phyloP scores from a whole-genome alignment of 2,113 vertebrate genomes.

The Alligator mississippiensis region DNA sequence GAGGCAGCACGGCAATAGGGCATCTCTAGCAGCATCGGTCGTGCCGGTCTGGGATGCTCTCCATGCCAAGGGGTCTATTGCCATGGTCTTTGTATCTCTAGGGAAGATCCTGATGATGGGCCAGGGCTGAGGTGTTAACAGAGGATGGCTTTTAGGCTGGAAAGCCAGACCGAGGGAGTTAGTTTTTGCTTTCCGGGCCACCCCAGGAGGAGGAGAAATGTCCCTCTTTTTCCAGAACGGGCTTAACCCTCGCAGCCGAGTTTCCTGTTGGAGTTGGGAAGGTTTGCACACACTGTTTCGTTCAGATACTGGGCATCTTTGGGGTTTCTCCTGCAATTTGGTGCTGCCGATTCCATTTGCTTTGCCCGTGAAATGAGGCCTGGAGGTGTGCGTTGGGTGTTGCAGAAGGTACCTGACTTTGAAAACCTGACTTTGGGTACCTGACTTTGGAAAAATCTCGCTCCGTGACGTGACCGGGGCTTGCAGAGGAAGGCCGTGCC shows the following conservation, averaged over 20 bases:
- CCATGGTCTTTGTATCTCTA: neutral
- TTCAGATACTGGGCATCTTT: neutral
- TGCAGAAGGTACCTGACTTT: neutral
- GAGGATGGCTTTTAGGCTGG: neutral
- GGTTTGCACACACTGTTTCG: neutral
- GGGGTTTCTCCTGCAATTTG: neutral
- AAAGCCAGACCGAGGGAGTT: neutral
- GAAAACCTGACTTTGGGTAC: neutral
- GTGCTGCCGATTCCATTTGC: neutral
- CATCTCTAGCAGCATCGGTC: neutral
- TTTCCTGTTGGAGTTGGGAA: neutral
- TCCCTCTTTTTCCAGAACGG: neutral
- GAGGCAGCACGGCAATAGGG: neutral
- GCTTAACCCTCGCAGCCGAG: neutral
- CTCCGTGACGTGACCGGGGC: neutral
- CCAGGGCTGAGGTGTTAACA: neutral
- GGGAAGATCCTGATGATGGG: neutral
- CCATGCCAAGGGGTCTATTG: neutral
- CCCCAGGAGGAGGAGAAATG: neutral
- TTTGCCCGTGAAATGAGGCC: neutral
- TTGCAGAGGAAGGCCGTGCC: neutral
- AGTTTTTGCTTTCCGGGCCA: neutral
- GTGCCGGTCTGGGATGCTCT: neutral
- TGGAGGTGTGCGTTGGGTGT: conserved; percentile 40
- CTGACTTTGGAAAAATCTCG: neutral